Conservation (phyloP, 2,113 vertebrate species). For the Neodon shergylaensis region DNA sequence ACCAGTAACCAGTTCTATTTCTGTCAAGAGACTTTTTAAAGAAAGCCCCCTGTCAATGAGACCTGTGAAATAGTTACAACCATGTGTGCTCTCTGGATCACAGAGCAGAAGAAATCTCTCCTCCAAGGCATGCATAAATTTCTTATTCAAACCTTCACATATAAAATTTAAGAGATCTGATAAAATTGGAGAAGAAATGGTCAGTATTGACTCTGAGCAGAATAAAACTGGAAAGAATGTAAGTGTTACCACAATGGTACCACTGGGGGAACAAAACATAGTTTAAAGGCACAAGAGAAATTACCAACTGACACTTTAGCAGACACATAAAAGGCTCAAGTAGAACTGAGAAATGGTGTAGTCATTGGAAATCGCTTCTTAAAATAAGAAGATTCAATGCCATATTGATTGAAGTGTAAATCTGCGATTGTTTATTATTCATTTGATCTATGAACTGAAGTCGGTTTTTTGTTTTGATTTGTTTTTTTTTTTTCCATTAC, state of each 20-base stretch:
- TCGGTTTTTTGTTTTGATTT: neutral
- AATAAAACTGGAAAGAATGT: conserved; percentile 51
- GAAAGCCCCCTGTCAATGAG: neutral
- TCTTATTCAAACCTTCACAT: neutral
- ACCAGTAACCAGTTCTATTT: neutral
- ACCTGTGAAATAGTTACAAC: conserved; percentile 10
- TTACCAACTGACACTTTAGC: conserved; percentile 44
- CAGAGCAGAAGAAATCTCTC: neutral
- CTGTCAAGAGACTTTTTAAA: neutral
- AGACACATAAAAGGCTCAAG: conserved; percentile 36
- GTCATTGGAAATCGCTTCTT: conserved; percentile 19
- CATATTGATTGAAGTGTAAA: conserved; percentile 55
- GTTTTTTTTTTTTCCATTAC: neutral
- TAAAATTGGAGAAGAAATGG: conserved; percentile 59
- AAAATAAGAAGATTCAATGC: conserved; percentile 38
- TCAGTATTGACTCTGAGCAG: conserved; percentile 1
- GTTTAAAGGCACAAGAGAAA: conserved; percentile 49
- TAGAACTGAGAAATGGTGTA: neutral
- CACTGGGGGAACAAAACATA: neutral
- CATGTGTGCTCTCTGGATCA: neutral
- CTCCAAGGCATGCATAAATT: conserved; percentile 44
- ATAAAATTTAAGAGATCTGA: neutral
- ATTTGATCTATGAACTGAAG: conserved; percentile 12
- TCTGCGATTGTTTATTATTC: conserved; percentile 6
- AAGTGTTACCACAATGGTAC: neutral